Evolutionary conservation across 2,797 vertebrate species (phyloP).

Genomic region (Pitangus sulphuratus): DNA sequence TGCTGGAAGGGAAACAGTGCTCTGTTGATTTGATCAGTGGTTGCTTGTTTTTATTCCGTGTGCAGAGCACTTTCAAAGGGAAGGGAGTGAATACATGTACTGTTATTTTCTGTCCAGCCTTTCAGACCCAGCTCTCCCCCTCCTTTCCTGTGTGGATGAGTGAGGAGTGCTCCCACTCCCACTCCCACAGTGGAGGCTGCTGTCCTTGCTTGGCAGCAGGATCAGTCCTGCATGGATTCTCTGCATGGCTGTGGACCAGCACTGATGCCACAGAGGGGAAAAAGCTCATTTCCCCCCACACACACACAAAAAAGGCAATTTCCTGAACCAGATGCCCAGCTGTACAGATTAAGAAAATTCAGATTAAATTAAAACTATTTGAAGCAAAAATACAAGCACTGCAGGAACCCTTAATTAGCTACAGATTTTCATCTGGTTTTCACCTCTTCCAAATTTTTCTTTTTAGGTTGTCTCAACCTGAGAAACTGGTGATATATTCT

Average conservation of each 20-base stretch:
- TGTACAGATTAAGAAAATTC: background rate
- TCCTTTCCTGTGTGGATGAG: accelerated
- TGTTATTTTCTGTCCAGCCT: background rate
- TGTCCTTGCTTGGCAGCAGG: background rate
- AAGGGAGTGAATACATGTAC: accelerated
- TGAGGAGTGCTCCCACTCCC: background rate
- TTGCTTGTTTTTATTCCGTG: background rate
- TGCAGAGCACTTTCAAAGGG: background rate
- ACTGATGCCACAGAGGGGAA: background rate
- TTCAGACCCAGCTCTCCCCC: background rate
- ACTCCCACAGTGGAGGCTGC: accelerated
- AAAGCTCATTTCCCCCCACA: accelerated
- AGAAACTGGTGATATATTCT: background rate
- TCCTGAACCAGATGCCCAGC: background rate
- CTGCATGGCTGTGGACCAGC: background rate
- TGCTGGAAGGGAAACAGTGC: background rate
- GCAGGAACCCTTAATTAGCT: background rate
- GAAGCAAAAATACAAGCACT: background rate
- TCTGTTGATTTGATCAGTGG: background rate
- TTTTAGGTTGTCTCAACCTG: background rate
- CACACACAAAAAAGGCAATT: accelerated
- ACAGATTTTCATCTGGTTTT: background rate
- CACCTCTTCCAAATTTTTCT: background rate
- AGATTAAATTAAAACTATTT: background rate
- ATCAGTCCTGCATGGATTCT: background rate